A percentile compares a stretch with the other conserved stretches of the same genome.
phyloP scores from a whole-genome alignment of 2,888 invertebrate genomes.

The Oligia fasciuncula region DNA sequence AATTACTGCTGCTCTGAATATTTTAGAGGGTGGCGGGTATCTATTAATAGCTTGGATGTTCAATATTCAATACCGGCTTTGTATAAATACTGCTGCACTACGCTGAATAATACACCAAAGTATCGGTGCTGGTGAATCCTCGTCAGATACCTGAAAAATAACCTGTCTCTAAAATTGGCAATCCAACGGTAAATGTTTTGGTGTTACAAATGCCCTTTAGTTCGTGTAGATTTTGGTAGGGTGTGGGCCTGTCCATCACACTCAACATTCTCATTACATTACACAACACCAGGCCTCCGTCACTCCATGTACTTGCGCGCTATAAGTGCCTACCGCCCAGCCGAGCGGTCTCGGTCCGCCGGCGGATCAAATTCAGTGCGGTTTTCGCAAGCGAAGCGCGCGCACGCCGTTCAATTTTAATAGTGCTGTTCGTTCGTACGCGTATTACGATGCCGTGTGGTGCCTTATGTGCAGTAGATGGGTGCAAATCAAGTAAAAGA shows the following conservation, averaged over 20 bases:
- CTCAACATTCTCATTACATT: background rate
- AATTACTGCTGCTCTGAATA: background rate
- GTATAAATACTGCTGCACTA: background rate
- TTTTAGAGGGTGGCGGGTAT: background rate
- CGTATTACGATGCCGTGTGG: too few relatives aligned
- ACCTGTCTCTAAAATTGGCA: too few relatives aligned
- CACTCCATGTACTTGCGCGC: too few relatives aligned
- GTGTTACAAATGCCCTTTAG: background rate
- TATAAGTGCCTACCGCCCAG: too few relatives aligned
- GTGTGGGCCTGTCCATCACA: background rate
- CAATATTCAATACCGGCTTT: conserved; percentile 1
- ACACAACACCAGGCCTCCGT: too few relatives aligned
- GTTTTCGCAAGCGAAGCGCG: too few relatives aligned
- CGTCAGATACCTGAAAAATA: background rate
- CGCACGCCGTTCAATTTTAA: too few relatives aligned
- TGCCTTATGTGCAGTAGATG: too few relatives aligned
- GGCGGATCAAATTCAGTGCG: too few relatives aligned
- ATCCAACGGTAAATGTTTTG: background rate
- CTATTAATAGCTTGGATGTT: background rate
- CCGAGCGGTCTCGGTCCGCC: too few relatives aligned
- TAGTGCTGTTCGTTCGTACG: too few relatives aligned
- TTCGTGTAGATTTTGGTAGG: background rate
- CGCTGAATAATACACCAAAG: background rate
- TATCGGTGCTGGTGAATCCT: background rate
- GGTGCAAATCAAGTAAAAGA: too few relatives aligned